phyloP scores from a whole-genome alignment of 2,888 invertebrate species.

The Ischnus inquisitorius region DNA sequence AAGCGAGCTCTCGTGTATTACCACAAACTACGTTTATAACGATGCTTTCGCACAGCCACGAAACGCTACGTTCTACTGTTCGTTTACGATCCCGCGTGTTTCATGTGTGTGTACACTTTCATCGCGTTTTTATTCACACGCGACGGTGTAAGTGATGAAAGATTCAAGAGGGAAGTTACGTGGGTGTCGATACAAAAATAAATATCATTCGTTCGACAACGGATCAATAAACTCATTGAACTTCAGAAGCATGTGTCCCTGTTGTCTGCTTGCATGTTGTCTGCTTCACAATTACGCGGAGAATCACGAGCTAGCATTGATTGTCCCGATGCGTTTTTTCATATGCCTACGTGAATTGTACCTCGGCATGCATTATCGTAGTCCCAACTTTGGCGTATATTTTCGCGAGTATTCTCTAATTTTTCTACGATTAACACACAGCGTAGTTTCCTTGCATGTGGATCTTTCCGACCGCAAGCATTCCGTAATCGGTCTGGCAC shows the following conservation, averaged over 20 bases:
- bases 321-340: neutral
- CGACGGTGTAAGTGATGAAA: constrained; percentile 22
- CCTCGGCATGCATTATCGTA: neutral
- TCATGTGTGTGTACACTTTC: constrained; percentile 31
- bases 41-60: constrained; percentile 33
- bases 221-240: constrained; percentile 20
- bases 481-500: constrained; percentile 52
- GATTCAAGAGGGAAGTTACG: neutral
- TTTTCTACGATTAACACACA: constrained; percentile 24
- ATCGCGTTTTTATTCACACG: constrained; percentile 28
- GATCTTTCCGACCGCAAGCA: constrained; percentile 52
- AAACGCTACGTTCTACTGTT: constrained; percentile 3
- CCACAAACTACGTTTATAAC: constrained; percentile 44
- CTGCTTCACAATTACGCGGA: no score
- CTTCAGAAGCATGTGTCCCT: neutral
- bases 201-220: constrained; percentile 49
- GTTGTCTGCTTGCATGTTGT: no score
- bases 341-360: neutral
- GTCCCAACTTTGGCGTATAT: neutral
- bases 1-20: constrained; percentile 30
- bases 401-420: constrained; percentile 23
- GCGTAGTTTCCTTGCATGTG: constrained; percentile 30
- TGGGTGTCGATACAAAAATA: constrained; percentile 43
- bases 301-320: no score
- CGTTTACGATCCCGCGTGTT: constrained; percentile 27